phyloP scores from a whole-genome alignment of 92 coral and sea anemone genomes.

The Epizoanthus stellaris region DNA sequence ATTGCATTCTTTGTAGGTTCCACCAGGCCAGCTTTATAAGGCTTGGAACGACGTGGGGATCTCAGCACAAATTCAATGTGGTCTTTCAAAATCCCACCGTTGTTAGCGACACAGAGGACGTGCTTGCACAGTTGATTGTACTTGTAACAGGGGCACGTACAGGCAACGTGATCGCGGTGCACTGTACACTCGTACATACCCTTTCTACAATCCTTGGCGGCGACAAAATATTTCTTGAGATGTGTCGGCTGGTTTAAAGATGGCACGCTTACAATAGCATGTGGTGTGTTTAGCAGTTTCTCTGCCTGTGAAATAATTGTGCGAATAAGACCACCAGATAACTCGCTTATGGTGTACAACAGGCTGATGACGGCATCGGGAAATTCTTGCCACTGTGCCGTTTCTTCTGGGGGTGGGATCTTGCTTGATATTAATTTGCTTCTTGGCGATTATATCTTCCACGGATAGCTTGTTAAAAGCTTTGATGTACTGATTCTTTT shows the following conservation, averaged over 20 bases:
- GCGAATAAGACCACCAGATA: neutral
- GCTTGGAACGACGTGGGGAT: slow-evolving; percentile 19
- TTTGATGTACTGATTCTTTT: neutral
- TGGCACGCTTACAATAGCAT: slow-evolving; percentile 45
- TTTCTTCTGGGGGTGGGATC: neutral
- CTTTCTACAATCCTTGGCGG: slow-evolving; percentile 50
- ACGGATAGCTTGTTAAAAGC: neutral
- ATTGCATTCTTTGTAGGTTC: slow-evolving; percentile 40
- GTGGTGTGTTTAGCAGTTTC: slow-evolving; percentile 42
- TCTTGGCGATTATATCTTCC: slow-evolving; percentile 30
- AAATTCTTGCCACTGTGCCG: slow-evolving; percentile 37
- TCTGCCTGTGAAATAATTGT: slow-evolving; percentile 47
- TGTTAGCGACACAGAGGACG: slow-evolving; percentile 56
- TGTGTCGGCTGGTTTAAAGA: neutral
- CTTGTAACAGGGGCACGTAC: slow-evolving; percentile 58
- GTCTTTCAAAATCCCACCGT: slow-evolving; percentile 30
- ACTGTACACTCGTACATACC: slow-evolving; percentile 51
- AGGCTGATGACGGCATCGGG: neutral
- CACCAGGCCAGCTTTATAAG: neutral
- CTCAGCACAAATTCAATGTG: slow-evolving; percentile 34
- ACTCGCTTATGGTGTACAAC: too few species aligned
- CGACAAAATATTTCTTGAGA: slow-evolving; percentile 49
- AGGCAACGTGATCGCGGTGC: slow-evolving; percentile 48
- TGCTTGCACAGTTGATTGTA: slow-evolving; percentile 56
- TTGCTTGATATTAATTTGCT: slow-evolving; percentile 23